Evolutionary conservation across 2,888 invertebrate genomes (phyloP).

Genomic region (Yponomeuta evonymella): DNA sequence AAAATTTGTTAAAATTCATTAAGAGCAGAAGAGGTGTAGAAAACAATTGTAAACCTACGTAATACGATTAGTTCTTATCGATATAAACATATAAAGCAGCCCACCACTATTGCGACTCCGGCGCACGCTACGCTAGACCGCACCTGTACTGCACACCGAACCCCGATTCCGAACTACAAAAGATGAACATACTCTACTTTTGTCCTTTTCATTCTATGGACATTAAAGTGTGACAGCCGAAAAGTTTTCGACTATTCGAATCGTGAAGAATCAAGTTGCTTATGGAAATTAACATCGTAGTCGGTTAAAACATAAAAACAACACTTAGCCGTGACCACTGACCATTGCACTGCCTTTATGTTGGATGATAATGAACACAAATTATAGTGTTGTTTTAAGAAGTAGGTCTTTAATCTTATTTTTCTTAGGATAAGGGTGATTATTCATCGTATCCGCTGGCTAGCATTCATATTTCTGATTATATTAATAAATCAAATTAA

Average conservation of each 20-base stretch:
- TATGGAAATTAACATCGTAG: neutral
- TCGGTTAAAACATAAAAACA: neutral
- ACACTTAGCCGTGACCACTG: conserved; percentile 1
- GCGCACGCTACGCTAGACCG: conserved; percentile 61
- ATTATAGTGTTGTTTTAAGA: neutral
- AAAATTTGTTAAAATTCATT: no score
- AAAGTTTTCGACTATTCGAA: neutral
- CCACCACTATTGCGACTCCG: conserved; percentile 44
- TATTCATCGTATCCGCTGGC: neutral
- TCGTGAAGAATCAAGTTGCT: neutral
- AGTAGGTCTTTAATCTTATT: neutral
- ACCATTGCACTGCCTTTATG: conserved; percentile 2
- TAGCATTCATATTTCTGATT: neutral
- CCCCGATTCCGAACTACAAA: neutral
- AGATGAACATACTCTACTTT: neutral
- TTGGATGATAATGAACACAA: neutral
- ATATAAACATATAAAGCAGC: conserved; percentile 28
- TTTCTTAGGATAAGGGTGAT: neutral
- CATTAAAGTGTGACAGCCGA: neutral
- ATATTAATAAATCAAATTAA: no score
- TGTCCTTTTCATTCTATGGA: neutral
- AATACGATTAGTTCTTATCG: neutral
- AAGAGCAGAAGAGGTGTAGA: no score
- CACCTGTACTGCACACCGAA: conserved; percentile 46
- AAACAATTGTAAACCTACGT: no score